These are phyloP conservation scores for Nanger granti DNA, from an alignment of 2,113 vertebrate species.

Conservation along the genomic window DNA sequence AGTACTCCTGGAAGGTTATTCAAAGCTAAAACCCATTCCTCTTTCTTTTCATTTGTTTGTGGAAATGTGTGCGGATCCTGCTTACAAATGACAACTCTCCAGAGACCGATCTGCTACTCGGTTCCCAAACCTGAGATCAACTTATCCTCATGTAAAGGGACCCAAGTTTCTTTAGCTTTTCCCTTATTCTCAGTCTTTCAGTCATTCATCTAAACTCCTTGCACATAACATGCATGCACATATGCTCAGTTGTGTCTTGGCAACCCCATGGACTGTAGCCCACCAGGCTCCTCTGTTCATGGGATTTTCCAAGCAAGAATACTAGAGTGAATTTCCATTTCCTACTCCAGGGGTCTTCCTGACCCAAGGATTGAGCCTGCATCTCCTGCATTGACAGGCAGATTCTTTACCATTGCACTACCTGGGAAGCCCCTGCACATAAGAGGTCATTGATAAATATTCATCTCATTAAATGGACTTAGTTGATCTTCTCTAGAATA, in stretches of 20 bases:
- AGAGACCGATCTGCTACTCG: background rate
- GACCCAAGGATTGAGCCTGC: background rate
- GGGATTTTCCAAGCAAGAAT: background rate
- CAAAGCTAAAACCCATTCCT: background rate
- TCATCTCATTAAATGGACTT: background rate
- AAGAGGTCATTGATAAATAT: background rate
- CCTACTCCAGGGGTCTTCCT: background rate
- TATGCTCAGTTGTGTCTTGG: background rate
- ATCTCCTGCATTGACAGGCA: background rate
- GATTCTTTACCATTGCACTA: background rate
- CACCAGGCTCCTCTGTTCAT: background rate
- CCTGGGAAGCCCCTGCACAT: background rate
- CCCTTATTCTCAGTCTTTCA: background rate
- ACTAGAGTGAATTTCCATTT: background rate
- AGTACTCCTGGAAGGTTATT: background rate
- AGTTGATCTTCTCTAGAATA: background rate
- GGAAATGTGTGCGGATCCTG: background rate
- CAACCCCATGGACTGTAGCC: background rate
- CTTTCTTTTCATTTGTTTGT: background rate
- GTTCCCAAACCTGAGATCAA: background rate
- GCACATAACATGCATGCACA: background rate
- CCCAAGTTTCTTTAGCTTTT: background rate
- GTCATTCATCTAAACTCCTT: background rate
- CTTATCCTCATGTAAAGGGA: background rate
- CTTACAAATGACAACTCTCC: background rate